A percentile compares a stretch with the other conserved stretches of the same genome.
phyloP scores from a whole-genome alignment of 1,140 invertebrate genomes.

The Drosophila truncata region DNA sequence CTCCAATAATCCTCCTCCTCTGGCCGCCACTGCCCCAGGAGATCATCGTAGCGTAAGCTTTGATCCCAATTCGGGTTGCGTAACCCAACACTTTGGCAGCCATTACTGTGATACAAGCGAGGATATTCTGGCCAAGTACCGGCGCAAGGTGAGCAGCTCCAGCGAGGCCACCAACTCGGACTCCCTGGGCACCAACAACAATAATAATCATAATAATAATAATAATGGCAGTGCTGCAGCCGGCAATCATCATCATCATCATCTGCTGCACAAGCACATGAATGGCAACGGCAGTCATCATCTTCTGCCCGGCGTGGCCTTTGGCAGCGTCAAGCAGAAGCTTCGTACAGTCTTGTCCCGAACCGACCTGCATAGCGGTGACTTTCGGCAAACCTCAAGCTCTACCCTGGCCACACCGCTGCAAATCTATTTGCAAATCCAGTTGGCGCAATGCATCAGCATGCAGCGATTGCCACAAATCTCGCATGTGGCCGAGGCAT shows the following conservation, averaged over 20 bases:
- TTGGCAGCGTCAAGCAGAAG: constrained; percentile 96
- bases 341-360: constrained; percentile 95
- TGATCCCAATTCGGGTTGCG: constrained; percentile 62
- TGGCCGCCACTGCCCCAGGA: neutral
- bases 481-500: constrained; percentile 92
- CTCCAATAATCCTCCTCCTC: neutral
- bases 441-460: constrained; percentile 95
- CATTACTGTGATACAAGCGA: constrained; percentile 87
- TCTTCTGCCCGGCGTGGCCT: constrained; percentile 85
- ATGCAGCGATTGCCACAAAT: constrained; percentile 92
- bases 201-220: no score
- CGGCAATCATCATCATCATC: no score
- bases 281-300: constrained; percentile 55
- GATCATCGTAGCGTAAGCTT: constrained; percentile 70
- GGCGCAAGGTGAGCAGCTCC: constrained; percentile 90
- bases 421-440: constrained; percentile 89
- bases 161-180: constrained; percentile 86
- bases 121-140: constrained; percentile 98
- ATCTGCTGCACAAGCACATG: constrained; percentile 37
- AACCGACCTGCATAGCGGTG: constrained; percentile 88
- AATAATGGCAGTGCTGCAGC: neutral
- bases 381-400: constrained; percentile 77
- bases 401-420: constrained; percentile 69
- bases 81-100: constrained; percentile 34
- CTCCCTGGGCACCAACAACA: no score